Base-by-base conservation (phyloP, 2,888 invertebrate genomes). In the Saturnia japonica region DNA sequence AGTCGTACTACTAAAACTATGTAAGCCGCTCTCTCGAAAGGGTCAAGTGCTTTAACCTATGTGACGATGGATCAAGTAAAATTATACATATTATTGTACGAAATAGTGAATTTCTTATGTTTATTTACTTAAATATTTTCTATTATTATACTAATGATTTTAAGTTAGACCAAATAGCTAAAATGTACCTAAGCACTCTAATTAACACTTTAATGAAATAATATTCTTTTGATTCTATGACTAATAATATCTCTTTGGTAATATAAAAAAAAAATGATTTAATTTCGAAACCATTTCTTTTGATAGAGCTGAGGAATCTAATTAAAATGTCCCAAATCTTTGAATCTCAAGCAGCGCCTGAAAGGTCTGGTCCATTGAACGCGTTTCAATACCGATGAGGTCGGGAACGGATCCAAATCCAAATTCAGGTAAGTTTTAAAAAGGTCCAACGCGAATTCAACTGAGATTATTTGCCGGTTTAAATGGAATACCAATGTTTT, bases 311-410 rank as follows among this genome's bases (percentile, higher is more conserved):
- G 28, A 57, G 25, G 57, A 57, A 57, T 25, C 40, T 64, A 64
- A 64, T 64, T 64, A 64, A 40, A 64, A 64, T 40, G 9, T 40
- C 19, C 64, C 1, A 16, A 64, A 40, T 34, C 34, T 40, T 64
- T 64, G 64, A 64, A 64, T 64, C 40, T 64, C n/a, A 64, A 64
- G 40, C n/a, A 64, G 22, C 12, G 64, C 19, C 8, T 64, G 64
- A n/a, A 64, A 19, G 40, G 40, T 34, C 34, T 12, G 40, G 40
- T 34, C 34, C 22, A 64, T 64, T 64, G 64, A 64, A n/a, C 64
- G 64, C 34, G 64, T 19, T 40, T 64, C 34, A 64, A 64, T 64
- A 40, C 40, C 40, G 64, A 22, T 8, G 19, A 34, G 34, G 64
- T 34, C 64, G 40, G n/a, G 40, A 14, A 8, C 64, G 34, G 34